These are phyloP conservation scores for Saxicola maurus DNA, from an alignment of 2,797 vertebrate genomes.

Conservation along the genomic window DNA sequence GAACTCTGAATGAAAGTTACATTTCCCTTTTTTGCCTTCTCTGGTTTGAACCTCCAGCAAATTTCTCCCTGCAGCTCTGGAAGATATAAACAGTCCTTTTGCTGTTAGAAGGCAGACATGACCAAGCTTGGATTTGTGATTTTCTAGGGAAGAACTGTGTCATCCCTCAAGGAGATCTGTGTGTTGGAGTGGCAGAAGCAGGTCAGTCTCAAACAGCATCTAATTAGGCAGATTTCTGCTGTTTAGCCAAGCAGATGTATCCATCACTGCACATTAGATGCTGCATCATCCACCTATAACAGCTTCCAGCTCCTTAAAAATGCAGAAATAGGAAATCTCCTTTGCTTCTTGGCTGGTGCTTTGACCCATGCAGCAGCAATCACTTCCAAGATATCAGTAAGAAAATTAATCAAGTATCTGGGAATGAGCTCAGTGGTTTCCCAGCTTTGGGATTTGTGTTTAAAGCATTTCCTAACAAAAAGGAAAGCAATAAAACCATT, in stretches of 20 bases:
- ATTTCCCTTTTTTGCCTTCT: not conserved
- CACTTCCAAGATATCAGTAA: not conserved
- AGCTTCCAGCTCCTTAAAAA: not conserved
- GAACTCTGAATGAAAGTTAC: constrained; percentile 23
- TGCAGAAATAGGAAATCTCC: not conserved
- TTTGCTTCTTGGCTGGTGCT: not conserved
- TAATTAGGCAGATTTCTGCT: constrained; percentile 44
- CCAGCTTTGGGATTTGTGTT: not conserved
- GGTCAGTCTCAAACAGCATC: not conserved
- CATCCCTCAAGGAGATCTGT: not conserved
- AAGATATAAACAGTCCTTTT: constrained; percentile 27
- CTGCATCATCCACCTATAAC: not conserved
- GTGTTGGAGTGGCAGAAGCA: not conserved
- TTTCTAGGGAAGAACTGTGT: not conserved
- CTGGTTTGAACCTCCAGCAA: constrained; percentile 9
- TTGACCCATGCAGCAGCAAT: not conserved
- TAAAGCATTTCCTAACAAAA: not conserved
- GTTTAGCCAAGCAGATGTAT: constrained; percentile 22
- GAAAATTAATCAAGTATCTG: not conserved
- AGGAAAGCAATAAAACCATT: not conserved
- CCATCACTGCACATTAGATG: not conserved
- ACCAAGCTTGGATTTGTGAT: constrained; percentile 14
- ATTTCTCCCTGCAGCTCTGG: constrained; percentile 20
- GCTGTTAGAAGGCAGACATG: not conserved
- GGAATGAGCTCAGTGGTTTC: not conserved